These are phyloP conservation scores for Limnodromus scolopaceus DNA, from an alignment of 2,797 vertebrate genomes.

Conservation along the genomic window DNA sequence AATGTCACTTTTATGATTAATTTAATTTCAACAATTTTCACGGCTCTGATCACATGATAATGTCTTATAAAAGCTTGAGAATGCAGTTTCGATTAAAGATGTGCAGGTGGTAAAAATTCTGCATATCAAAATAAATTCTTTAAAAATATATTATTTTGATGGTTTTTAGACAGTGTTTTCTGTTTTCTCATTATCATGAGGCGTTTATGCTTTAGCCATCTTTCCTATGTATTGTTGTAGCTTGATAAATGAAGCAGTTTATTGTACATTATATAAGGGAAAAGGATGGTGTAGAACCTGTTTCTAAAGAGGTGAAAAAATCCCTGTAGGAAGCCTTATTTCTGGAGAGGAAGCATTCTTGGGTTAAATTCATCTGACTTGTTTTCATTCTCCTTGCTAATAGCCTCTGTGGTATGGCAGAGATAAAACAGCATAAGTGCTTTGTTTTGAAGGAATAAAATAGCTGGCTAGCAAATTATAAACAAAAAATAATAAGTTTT, in stretches of 20 bases:
- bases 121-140: neutral
- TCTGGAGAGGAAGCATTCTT: neutral
- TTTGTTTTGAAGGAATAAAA: constrained; percentile 35
- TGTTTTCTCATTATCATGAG: neutral
- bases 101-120: neutral
- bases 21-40: constrained; percentile 10
- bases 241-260: neutral
- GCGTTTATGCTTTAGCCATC: neutral
- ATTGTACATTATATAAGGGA: neutral
- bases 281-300: neutral
- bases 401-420: neutral
- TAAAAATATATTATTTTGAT: neutral
- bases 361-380: neutral
- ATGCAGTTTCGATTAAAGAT: constrained; percentile 20
- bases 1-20: neutral
- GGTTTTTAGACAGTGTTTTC: neutral
- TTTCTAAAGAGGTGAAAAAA: neutral
- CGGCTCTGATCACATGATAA: neutral
- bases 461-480: neutral
- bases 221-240: neutral
- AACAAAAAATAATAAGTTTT: neutral
- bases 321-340: neutral
- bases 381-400: neutral
- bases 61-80: neutral
- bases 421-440: neutral